Conservation (phyloP, 2,888 invertebrate species). For the Gymnoscelis rufifasciata region DNA sequence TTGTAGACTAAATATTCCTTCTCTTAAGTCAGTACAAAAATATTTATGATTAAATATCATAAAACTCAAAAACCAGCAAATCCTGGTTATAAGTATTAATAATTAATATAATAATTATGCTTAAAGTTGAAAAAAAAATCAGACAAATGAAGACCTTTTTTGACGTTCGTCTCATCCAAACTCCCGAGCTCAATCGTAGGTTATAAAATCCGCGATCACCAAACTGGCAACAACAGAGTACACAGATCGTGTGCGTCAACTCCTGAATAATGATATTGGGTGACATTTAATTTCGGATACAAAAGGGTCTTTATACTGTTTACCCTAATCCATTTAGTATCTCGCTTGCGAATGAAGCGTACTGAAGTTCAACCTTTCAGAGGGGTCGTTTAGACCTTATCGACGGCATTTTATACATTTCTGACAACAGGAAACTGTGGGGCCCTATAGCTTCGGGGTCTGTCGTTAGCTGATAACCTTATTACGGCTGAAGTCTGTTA, state of each 20-base stretch:
- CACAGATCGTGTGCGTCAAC: slow-evolving; percentile 63
- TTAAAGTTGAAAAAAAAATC: too few species aligned
- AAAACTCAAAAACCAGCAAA: too few species aligned
- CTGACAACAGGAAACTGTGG: slow-evolving; percentile 7
- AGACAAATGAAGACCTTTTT: background rate
- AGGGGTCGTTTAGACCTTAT: slow-evolving; percentile 31
- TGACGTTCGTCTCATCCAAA: background rate
- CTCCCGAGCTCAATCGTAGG: slow-evolving; percentile 25
- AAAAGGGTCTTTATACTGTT: slow-evolving; percentile 76
- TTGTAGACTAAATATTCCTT: too few species aligned
- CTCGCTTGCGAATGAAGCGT: slow-evolving; percentile 36
- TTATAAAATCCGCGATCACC: slow-evolving; percentile 30
- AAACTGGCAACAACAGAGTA: slow-evolving; percentile 31
- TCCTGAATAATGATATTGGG: slow-evolving; percentile 72
- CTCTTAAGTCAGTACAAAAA: too few species aligned
- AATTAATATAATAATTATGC: too few species aligned
- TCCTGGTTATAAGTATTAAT: too few species aligned
- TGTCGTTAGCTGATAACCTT: background rate
- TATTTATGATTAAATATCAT: too few species aligned
- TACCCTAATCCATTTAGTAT: slow-evolving; percentile 68
- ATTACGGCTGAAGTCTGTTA: background rate
- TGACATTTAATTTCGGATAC: slow-evolving; percentile 77
- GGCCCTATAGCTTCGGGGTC: background rate
- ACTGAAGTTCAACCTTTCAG: slow-evolving; percentile 48
- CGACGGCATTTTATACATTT: slow-evolving; percentile 16